Evolutionary conservation across 2,113 vertebrate species (phyloP).

Genomic region (Pollachius pollachius): DNA sequence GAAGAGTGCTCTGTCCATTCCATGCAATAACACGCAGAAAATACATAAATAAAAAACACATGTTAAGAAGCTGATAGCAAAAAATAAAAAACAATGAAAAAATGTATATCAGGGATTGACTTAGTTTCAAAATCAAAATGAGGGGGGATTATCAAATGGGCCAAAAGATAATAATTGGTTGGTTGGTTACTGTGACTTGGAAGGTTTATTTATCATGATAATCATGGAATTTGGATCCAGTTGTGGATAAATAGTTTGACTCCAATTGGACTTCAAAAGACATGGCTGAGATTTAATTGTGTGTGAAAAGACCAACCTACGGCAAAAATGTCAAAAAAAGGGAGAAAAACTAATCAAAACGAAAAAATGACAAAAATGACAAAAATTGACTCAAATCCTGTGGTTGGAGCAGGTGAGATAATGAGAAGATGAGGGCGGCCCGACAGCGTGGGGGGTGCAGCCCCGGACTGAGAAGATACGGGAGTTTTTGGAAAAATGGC

Average conservation of each 20-base stretch:
- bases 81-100: constrained; percentile 44
- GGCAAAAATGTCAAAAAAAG: background rate
- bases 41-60: constrained; percentile 75
- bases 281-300: constrained; percentile 18
- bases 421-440: constrained; percentile 47
- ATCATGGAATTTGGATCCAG: constrained; percentile 38
- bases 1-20: constrained; percentile 58
- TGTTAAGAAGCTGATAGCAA: constrained; percentile 57
- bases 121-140: constrained; percentile 72
- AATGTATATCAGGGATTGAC: constrained; percentile 90
- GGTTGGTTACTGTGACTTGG: constrained; percentile 9
- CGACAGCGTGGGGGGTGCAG: background rate
- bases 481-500: too few relatives aligned
- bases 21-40: constrained; percentile 84
- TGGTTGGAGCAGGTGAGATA: constrained; percentile 73
- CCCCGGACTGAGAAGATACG: too few relatives aligned
- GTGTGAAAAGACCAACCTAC: constrained; percentile 25
- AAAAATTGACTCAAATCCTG: constrained; percentile 93
- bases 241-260: constrained; percentile 8
- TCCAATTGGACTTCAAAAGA: too few relatives aligned
- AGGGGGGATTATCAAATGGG: constrained; percentile 10
- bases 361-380: constrained; percentile 17
- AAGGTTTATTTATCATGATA: constrained; percentile 22
- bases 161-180: constrained; percentile 35
- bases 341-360: background rate